A percentile compares a stretch with the other conserved stretches of the same genome.
Evolutionary conservation across 2,888 invertebrate species (phyloP).

Genomic region (Lycophotia porphyrea): DNA sequence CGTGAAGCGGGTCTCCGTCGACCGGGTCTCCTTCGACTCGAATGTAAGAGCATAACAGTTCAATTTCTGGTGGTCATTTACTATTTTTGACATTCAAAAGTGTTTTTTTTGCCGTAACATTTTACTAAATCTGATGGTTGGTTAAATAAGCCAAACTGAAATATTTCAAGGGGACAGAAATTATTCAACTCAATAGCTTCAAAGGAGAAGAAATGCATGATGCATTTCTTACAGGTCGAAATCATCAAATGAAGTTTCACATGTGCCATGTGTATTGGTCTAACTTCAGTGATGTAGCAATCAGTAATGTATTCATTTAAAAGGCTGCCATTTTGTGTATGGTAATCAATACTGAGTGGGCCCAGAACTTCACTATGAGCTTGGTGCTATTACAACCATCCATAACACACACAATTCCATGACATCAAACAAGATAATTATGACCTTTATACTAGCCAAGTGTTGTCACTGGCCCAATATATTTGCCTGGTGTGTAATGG

Average conservation of each 20-base stretch:
- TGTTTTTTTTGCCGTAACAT: too few species aligned
- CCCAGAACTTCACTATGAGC: background rate
- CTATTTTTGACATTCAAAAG: too few species aligned
- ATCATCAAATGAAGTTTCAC: background rate
- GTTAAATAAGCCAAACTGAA: too few species aligned
- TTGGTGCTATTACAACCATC: background rate
- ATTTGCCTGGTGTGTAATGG: background rate
- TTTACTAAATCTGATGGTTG: too few species aligned
- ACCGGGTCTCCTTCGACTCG: too few species aligned
- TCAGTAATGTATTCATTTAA: background rate
- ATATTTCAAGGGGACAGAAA: conserved; percentile 42
- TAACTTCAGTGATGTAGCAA: background rate
- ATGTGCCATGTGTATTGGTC: background rate
- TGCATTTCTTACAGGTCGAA: background rate
- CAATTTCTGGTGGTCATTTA: too few species aligned
- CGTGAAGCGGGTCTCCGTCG: too few species aligned
- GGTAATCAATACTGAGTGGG: background rate
- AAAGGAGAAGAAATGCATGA: too few species aligned
- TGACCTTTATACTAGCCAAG: background rate
- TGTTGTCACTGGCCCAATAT: background rate
- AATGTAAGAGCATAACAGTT: too few species aligned
- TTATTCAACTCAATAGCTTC: background rate
- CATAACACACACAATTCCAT: background rate
- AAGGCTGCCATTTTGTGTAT: background rate
- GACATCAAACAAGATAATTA: background rate